Percentiles rank a stretch among this genome's conserved stretches.
phyloP scores from a whole-genome alignment of 2,113 vertebrate genomes.

The Pristiophorus japonicus region DNA sequence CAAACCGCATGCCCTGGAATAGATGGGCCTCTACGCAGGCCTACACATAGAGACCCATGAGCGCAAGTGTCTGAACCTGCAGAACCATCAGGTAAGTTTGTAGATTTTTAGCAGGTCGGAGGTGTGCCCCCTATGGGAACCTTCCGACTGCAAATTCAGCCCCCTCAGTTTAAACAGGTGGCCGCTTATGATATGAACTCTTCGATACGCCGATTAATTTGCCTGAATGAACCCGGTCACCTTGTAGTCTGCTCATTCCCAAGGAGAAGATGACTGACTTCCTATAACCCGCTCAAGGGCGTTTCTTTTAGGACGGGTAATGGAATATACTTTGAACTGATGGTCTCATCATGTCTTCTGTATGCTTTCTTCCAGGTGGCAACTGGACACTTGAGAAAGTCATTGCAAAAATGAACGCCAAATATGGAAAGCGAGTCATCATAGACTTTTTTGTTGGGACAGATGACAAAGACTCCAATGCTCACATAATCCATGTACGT shows the following conservation, averaged over 20 bases:
- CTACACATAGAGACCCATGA: too few species aligned
- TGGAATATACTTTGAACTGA: not conserved
- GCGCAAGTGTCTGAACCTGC: too few species aligned
- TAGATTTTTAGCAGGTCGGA: too few species aligned
- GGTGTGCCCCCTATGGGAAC: too few species aligned
- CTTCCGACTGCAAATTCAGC: too few species aligned
- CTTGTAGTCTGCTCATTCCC: not conserved
- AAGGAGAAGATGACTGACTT: not conserved
- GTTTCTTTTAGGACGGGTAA: not conserved
- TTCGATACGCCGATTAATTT: not conserved
- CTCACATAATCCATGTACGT: constrained; percentile 89
- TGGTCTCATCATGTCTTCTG: not conserved
- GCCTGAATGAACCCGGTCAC: not conserved
- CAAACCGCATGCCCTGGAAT: too few species aligned
- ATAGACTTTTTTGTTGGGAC: constrained; percentile 84
- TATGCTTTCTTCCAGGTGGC: constrained; percentile 55
- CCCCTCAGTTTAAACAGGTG: not conserved
- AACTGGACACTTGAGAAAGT: constrained; percentile 73
- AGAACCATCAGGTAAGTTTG: too few species aligned
- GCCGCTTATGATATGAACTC: not conserved
- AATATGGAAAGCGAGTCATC: constrained; percentile 78
- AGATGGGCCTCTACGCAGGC: too few species aligned
- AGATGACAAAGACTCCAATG: constrained; percentile 79
- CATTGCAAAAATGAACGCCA: constrained; percentile 73
- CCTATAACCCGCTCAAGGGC: not conserved